A percentile compares a stretch with the other conserved stretches of the same genome.
These are phyloP conservation scores for Diplodus puntazzo DNA, from an alignment of 2,797 vertebrate species.

Conservation along the genomic window DNA sequence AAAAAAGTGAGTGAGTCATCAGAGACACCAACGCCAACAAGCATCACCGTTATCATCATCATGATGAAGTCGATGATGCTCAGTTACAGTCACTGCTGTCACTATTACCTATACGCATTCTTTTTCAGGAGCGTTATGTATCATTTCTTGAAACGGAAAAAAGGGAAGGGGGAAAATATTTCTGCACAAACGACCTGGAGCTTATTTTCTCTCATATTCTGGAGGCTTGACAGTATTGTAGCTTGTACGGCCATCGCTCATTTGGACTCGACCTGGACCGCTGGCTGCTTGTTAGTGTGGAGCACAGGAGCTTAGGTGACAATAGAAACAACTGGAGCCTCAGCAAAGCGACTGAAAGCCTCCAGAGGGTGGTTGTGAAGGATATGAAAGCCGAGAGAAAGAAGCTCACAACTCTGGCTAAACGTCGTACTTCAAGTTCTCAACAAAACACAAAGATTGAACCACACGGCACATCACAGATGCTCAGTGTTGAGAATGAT, in stretches of 20 bases:
- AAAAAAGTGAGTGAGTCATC: slow-evolving; percentile 51
- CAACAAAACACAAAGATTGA: slow-evolving; percentile 14
- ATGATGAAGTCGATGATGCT: neutral
- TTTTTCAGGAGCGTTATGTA: neutral
- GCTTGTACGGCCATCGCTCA: neutral
- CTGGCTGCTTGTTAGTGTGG: slow-evolving; percentile 44
- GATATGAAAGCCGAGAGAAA: slow-evolving; percentile 13
- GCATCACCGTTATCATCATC: neutral
- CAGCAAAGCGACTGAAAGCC: slow-evolving; percentile 20
- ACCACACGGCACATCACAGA: slow-evolving; percentile 7
- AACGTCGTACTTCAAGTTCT: neutral
- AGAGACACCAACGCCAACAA: neutral
- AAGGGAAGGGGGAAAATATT: neutral
- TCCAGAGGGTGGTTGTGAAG: neutral
- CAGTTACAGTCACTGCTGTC: slow-evolving; percentile 8
- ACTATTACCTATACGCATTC: neutral
- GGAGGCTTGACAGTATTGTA: slow-evolving; percentile 8
- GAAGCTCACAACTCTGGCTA: neutral
- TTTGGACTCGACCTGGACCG: slow-evolving; percentile 30
- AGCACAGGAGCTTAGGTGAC: slow-evolving; percentile 35
- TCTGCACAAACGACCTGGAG: slow-evolving; percentile 5
- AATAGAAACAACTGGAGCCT: slow-evolving; percentile 29
- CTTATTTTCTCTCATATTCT: slow-evolving; percentile 9
- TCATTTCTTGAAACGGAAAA: neutral
- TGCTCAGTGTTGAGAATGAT: slow-evolving; percentile 11